These are phyloP conservation scores for Phrixothrix hirtus DNA, from an alignment of 2,888 invertebrate genomes.

Conservation along the genomic window DNA sequence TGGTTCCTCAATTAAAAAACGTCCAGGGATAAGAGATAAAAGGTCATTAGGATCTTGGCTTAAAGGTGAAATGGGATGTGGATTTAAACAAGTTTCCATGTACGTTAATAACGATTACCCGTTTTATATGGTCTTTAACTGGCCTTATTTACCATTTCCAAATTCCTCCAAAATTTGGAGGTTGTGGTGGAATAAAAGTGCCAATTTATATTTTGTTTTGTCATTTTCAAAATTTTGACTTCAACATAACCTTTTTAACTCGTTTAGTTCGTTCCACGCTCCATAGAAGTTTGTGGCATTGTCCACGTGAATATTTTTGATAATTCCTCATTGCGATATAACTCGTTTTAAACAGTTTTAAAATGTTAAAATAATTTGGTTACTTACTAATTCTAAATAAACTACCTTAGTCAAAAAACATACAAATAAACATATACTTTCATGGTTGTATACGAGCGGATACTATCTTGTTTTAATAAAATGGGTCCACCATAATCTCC, in stretches of 20 bases:
- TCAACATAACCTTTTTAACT: neutral
- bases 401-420: slow-evolving; percentile 40
- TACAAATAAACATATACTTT: slow-evolving; percentile 40
- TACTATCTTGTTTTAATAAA: slow-evolving; percentile 19
- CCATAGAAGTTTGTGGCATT: slow-evolving; percentile 47
- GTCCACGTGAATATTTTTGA: slow-evolving; percentile 40
- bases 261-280: slow-evolving; percentile 26
- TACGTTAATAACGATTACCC: neutral
- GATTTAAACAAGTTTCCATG: neutral
- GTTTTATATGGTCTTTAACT: no score
- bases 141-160: neutral
- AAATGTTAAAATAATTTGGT: slow-evolving; percentile 41
- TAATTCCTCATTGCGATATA: slow-evolving; percentile 38
- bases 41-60: no score
- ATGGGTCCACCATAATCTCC: slow-evolving; percentile 37
- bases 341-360: slow-evolving; percentile 42
- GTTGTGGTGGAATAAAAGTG: neutral
- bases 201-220: neutral
- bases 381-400: slow-evolving; percentile 43
- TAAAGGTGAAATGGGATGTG: no score
- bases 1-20: slow-evolving; percentile 1
- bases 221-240: neutral
- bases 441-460: slow-evolving; percentile 20
- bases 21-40: neutral
- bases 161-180: slow-evolving; percentile 2